A percentile compares a stretch with the other conserved stretches of the same genome.
phyloP scores from a whole-genome alignment of 2,797 vertebrate species.

The Hemibagrus guttatus region DNA sequence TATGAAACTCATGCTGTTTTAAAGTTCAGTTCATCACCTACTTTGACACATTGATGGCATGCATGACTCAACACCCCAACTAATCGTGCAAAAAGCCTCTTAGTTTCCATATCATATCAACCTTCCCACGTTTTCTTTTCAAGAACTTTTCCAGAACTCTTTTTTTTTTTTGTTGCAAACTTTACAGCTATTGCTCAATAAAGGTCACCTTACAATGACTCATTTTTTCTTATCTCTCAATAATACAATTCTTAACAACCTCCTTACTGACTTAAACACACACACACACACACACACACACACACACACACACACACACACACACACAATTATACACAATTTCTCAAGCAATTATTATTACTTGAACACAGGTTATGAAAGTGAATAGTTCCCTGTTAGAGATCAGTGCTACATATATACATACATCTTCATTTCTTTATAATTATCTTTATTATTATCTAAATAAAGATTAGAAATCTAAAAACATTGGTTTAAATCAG shows the following conservation, averaged over 20 bases:
- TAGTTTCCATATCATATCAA: constrained; percentile 9
- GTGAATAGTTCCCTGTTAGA: background rate
- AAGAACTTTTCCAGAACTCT: constrained; percentile 10
- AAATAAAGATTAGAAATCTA: too few species aligned
- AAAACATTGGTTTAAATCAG: background rate
- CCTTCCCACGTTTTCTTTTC: constrained; percentile 4
- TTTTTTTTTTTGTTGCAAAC: background rate
- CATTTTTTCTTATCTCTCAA: background rate
- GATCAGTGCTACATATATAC: background rate
- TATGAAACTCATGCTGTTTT: constrained; percentile 20
- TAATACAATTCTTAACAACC: background rate
- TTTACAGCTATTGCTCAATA: background rate
- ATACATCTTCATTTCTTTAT: background rate
- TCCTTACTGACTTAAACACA: background rate
- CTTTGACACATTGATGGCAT: background rate
- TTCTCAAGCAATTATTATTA: constrained; percentile 1
- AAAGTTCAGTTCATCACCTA: constrained; percentile 27
- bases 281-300: constrained; percentile 13
- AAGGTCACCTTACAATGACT: background rate
- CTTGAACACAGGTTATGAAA: background rate
- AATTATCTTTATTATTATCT: too few species aligned
- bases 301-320: constrained; percentile 1
- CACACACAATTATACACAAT: background rate
- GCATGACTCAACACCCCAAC: constrained; percentile 12
- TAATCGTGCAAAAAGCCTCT: constrained; percentile 7